These are phyloP conservation scores for Malacosoma neustria DNA, from an alignment of 2,888 invertebrate genomes.

Conservation along the genomic window DNA sequence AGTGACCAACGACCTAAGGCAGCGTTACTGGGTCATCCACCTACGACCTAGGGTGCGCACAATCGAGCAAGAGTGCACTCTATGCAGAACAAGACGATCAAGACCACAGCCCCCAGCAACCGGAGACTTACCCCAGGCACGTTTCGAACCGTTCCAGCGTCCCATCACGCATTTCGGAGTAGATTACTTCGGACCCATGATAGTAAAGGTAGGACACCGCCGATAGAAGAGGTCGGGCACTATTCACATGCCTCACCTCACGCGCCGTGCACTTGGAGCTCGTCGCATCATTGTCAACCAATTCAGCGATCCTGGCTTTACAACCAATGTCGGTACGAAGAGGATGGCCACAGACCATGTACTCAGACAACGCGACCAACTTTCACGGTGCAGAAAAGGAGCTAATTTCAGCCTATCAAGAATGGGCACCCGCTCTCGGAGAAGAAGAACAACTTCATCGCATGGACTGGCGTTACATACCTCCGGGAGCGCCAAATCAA, in stretches of 20 bases:
- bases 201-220: constrained; percentile 9
- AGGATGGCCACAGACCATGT: no score
- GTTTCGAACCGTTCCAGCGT: constrained; percentile 3
- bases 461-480: neutral
- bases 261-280: no score
- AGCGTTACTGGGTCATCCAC: constrained; percentile 14
- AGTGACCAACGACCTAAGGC: constrained; percentile 15
- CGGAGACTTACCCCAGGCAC: constrained; percentile 9
- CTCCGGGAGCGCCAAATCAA: neutral
- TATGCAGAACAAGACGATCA: constrained; percentile 7
- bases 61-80: constrained; percentile 6
- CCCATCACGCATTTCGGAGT: constrained; percentile 10
- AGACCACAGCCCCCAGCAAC: constrained; percentile 7
- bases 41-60: constrained; percentile 10
- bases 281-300: no score
- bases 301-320: no score
- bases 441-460: constrained; percentile 1
- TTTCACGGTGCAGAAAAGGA: no score
- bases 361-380: no score
- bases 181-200: constrained; percentile 13
- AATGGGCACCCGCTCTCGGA: no score
- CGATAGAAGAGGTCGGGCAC: no score
- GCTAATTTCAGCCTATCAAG: no score
- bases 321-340: no score
- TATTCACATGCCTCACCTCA: no score